Evolutionary conservation across 2,888 invertebrate genomes (phyloP).

Genomic region (Phlogophora meticulosa): DNA sequence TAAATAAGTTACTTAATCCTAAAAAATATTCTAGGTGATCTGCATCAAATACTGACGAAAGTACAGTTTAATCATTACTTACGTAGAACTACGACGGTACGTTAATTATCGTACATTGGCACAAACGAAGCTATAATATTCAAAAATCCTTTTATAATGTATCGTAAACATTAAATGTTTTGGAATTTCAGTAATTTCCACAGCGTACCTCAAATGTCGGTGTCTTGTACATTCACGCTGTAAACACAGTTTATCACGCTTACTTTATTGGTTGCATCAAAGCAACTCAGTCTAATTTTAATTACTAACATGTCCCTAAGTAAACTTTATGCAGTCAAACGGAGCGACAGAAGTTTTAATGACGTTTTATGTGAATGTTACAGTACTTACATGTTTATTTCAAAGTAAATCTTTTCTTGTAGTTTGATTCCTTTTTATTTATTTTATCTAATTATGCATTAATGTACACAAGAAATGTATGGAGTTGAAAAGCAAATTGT

Average conservation of each 20-base stretch:
- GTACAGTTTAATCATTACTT: background rate
- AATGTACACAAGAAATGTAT: background rate
- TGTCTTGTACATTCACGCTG: slow-evolving; percentile 14
- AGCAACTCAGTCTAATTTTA: slow-evolving; percentile 49
- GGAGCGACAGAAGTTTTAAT: slow-evolving; percentile 45
- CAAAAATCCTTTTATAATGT: background rate
- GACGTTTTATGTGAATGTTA: slow-evolving; percentile 42
- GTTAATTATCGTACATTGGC: background rate
- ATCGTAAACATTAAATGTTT: background rate
- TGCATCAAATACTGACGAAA: background rate
- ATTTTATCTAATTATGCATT: background rate
- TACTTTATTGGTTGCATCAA: slow-evolving; percentile 53
- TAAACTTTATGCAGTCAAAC: slow-evolving; percentile 45
- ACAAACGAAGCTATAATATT: background rate
- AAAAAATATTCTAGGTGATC: background rate
- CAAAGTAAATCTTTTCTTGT: slow-evolving; percentile 16
- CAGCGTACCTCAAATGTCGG: background rate
- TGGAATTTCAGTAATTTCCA: background rate
- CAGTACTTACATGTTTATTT: slow-evolving; percentile 26
- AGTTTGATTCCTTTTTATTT: background rate
- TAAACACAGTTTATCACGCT: slow-evolving; percentile 46
- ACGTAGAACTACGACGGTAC: too few relatives aligned
- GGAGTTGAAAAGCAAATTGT: background rate
- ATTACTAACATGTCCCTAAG: slow-evolving; percentile 43
- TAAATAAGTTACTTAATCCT: background rate